Conservation (phyloP, 2,113 vertebrate genomes). For the Nanorana parkeri region DNA sequence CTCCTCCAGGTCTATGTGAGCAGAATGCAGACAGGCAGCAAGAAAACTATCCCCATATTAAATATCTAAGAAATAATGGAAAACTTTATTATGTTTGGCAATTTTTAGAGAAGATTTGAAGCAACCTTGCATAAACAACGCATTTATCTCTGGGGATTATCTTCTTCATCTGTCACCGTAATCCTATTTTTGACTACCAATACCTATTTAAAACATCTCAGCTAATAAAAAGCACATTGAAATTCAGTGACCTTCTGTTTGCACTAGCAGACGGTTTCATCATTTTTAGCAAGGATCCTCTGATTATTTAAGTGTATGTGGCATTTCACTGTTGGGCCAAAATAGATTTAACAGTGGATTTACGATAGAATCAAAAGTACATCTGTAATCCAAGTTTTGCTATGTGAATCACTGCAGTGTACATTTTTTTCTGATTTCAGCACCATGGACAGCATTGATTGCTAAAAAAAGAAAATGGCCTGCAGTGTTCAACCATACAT, state of each 20-base stretch:
- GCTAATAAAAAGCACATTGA: slow-evolving; percentile 55
- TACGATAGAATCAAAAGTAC: slow-evolving; percentile 29
- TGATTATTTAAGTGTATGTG: slow-evolving; percentile 40
- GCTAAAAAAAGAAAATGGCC: not conserved
- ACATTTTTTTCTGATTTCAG: slow-evolving; percentile 5
- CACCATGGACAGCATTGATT: not conserved
- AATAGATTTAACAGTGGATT: slow-evolving; percentile 39
- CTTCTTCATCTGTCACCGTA: slow-evolving; percentile 35
- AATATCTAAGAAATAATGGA: slow-evolving; percentile 29
- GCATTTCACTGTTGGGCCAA: slow-evolving; percentile 29
- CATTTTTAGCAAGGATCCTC: slow-evolving; percentile 45
- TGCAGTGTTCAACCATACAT: not conserved
- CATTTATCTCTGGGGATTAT: slow-evolving; percentile 33
- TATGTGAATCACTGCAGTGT: not conserved
- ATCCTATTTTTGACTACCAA: slow-evolving; percentile 44
- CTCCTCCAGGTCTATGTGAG: slow-evolving; percentile 38
- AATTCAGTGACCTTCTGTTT: slow-evolving; percentile 56
- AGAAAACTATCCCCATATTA: slow-evolving; percentile 30
- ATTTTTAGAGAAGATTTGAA: slow-evolving; percentile 2
- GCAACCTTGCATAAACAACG: slow-evolving; percentile 42
- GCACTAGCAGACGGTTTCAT: slow-evolving; percentile 46
- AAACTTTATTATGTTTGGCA: slow-evolving; percentile 28
- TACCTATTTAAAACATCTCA: slow-evolving; percentile 35
- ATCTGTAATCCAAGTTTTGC: slow-evolving; percentile 25
- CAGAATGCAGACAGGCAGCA: not conserved